phyloP scores from a whole-genome alignment of 2,888 invertebrate species.

The Coleophora flavipennella region DNA sequence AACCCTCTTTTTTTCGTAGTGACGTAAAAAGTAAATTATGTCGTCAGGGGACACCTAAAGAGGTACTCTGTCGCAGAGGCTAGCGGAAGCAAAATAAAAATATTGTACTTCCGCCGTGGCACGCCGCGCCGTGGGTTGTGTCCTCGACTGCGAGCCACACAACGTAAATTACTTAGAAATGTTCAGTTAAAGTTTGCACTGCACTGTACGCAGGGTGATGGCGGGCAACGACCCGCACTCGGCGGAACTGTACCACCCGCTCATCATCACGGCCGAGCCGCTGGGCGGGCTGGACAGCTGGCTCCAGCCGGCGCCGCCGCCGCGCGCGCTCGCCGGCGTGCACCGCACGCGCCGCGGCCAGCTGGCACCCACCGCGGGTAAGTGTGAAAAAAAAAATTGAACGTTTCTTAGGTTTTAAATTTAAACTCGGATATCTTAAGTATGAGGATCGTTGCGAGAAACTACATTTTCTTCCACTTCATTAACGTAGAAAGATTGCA shows the following conservation, averaged over 20 bases:
- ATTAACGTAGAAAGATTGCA: too few relatives aligned
- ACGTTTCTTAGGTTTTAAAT: not conserved
- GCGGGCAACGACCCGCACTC: conserved; percentile 94
- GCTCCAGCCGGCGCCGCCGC: conserved; percentile 78
- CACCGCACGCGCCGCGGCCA: conserved; percentile 87
- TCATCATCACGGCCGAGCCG: conserved; percentile 89
- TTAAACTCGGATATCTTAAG: not conserved
- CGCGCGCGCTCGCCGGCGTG: conserved; percentile 77
- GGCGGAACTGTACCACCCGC: conserved; percentile 88
- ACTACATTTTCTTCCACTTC: too few relatives aligned
- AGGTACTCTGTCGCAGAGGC: too few relatives aligned
- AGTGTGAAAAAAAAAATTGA: not conserved
- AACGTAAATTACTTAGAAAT: not conserved
- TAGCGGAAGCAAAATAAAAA: not conserved
- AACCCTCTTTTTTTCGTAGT: too few relatives aligned
- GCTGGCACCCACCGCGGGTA: conserved; percentile 82
- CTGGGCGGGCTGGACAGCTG: conserved; percentile 86
- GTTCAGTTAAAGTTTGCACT: too few relatives aligned
- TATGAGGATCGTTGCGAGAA: too few relatives aligned
- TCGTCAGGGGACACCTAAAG: too few relatives aligned
- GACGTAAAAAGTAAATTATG: too few relatives aligned
- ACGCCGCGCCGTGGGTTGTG: not conserved
- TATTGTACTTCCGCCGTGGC: not conserved
- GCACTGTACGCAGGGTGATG: conserved; percentile 62
- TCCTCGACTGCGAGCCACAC: not conserved